These are phyloP conservation scores for Tetragonula clypearis DNA, from an alignment of 1,140 invertebrate species.

Conservation along the genomic window DNA sequence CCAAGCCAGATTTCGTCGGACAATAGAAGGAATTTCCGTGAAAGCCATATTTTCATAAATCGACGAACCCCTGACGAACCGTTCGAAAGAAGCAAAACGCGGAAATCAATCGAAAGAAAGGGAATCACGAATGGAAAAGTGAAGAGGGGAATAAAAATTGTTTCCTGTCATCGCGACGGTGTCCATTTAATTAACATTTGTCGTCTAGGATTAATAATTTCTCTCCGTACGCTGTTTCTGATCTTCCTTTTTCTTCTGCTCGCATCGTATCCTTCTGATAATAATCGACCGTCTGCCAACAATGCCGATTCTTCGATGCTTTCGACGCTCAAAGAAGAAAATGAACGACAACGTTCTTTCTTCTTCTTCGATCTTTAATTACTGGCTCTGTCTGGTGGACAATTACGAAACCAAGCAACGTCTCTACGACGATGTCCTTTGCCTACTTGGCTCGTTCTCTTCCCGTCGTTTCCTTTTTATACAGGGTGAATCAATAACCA, in stretches of 20 bases:
- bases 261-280: not conserved
- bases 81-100: not conserved
- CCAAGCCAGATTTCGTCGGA: not conserved
- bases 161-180: not conserved
- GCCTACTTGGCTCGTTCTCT: not conserved
- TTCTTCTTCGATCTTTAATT: conserved; percentile 30
- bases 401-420: conserved; percentile 14
- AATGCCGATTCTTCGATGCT: not conserved
- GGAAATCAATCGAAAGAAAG: not conserved
- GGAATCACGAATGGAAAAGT: too few species aligned
- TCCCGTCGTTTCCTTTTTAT: not conserved
- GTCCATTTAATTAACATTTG: conserved; percentile 13
- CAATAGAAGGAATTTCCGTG: not conserved
- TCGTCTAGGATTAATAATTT: not conserved
- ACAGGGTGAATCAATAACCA: too few species aligned
- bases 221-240: not conserved
- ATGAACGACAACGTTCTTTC: not conserved
- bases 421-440: not conserved
- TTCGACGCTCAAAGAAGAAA: not conserved
- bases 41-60: not conserved
- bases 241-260: not conserved
- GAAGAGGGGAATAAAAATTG: not conserved
- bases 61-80: too few species aligned
- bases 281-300: not conserved
- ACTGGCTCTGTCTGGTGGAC: not conserved